Conservation (phyloP, 2,797 vertebrate species). For the Hydrolagus colliei region DNA sequence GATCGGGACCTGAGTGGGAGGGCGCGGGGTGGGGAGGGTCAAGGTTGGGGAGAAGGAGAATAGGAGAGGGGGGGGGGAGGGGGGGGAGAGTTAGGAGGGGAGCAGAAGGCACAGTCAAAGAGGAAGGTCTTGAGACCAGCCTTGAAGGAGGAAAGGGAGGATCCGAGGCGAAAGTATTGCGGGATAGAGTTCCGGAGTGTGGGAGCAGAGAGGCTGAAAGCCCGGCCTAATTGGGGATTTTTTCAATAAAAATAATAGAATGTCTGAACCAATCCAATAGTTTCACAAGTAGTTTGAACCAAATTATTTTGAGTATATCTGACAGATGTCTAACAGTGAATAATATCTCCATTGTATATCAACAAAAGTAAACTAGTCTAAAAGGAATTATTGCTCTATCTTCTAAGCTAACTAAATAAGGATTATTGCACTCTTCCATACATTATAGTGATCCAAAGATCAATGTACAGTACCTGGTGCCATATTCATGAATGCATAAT, state of each 20-base stretch:
- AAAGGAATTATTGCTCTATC: not conserved
- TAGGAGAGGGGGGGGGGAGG: too few species aligned
- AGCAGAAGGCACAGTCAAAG: too few species aligned
- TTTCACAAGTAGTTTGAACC: not conserved
- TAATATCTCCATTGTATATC: too few species aligned
- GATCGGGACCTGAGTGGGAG: too few species aligned
- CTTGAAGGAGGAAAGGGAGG: too few species aligned
- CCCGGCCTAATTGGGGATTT: not conserved
- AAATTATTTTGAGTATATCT: not conserved
- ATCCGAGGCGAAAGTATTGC: too few species aligned
- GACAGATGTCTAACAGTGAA: not conserved
- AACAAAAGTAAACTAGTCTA: not conserved
- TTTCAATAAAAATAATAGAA: not conserved
- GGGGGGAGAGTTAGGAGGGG: too few species aligned
- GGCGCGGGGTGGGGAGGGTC: too few species aligned
- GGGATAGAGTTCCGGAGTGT: too few species aligned
- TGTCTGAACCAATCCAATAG: not conserved
- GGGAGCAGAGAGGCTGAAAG: too few species aligned
- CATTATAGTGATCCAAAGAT: not conserved
- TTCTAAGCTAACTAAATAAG: not conserved
- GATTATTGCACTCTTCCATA: not conserved
- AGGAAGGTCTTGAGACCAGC: too few species aligned
- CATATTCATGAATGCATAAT: not conserved
- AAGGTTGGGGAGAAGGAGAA: too few species aligned
- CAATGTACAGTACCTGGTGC: not conserved